A percentile compares a stretch with the other conserved stretches of the same genome.
These are phyloP conservation scores for Pantherophis alleghaniensis DNA, from an alignment of 2,797 vertebrate genomes.

Conservation along the genomic window DNA sequence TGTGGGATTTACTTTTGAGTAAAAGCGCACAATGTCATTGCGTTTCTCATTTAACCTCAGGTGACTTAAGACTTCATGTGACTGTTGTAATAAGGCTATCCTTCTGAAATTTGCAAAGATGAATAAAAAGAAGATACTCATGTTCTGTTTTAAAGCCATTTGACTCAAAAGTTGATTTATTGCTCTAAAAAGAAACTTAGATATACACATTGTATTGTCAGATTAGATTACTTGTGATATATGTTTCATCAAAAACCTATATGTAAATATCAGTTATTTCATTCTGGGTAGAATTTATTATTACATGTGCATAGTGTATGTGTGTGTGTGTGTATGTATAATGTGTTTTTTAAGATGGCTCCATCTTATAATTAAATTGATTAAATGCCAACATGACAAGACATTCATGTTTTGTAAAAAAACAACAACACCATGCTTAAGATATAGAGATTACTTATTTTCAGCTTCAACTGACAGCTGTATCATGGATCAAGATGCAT, in stretches of 20 bases:
- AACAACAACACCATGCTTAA: background rate
- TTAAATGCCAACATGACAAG: background rate
- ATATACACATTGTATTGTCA: background rate
- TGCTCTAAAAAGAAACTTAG: background rate
- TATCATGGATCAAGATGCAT: background rate
- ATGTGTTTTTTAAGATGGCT: background rate
- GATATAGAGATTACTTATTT: background rate
- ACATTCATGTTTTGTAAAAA: background rate
- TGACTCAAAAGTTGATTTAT: rapidly evolving
- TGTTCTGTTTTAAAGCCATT: background rate
- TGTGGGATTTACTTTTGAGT: background rate
- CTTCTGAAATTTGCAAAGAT: background rate
- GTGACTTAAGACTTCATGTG: background rate
- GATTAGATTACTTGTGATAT: background rate
- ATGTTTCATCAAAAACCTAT: background rate
- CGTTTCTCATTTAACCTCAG: background rate
- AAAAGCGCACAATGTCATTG: background rate
- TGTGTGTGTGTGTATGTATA: background rate
- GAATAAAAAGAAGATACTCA: background rate
- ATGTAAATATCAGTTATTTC: conserved; percentile 8
- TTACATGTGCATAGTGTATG: background rate
- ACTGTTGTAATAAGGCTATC: background rate
- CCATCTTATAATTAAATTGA: background rate
- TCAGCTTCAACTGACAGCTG: background rate
- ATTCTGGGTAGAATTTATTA: background rate